A percentile compares a stretch with the other conserved stretches of the same genome.
Conservation (phyloP, 92 coral and sea anemone genomes). For the Parazoanthus darwini region DNA sequence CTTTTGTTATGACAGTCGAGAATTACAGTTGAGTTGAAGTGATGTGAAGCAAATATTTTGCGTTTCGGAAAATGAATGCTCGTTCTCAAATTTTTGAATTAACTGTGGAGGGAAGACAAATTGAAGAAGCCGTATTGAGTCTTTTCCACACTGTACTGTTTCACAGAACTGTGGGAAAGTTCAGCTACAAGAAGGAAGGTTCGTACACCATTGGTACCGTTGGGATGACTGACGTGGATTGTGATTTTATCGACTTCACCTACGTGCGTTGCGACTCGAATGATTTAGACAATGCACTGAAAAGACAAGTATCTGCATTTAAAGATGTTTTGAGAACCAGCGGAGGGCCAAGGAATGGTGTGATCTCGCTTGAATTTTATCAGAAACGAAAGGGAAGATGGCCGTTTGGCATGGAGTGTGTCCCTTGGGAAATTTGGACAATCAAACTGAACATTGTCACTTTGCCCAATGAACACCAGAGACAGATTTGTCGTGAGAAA, state of each 20-base stretch:
- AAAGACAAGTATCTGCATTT: conserved; percentile 82
- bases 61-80: conserved; percentile 78
- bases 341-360: conserved; percentile 77
- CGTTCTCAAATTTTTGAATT: conserved; percentile 93
- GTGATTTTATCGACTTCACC: conserved; percentile 85
- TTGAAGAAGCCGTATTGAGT: conserved; percentile 88
- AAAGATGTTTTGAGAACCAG: conserved; percentile 81
- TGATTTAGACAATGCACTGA: conserved; percentile 69
- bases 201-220: conserved; percentile 96
- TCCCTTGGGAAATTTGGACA: conserved; percentile 99
- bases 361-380: conserved; percentile 86
- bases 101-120: conserved; percentile 92
- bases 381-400: conserved; percentile 92
- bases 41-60: too few species aligned
- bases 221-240: conserved; percentile 91
- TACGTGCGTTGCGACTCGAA: conserved; percentile 94
- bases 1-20: not conserved
- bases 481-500: conserved; percentile 93
- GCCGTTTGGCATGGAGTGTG: conserved; percentile 93
- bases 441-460: conserved; percentile 76
- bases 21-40: too few species aligned
- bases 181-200: conserved; percentile 88
- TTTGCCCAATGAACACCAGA: conserved; percentile 82
- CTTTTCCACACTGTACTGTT: conserved; percentile 89
- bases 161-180: conserved; percentile 96